Percentiles rank a stretch among this genome's conserved stretches.
Evolutionary conservation across 1,140 invertebrate species (phyloP).

Genomic region (Sycophaga agraensis): DNA sequence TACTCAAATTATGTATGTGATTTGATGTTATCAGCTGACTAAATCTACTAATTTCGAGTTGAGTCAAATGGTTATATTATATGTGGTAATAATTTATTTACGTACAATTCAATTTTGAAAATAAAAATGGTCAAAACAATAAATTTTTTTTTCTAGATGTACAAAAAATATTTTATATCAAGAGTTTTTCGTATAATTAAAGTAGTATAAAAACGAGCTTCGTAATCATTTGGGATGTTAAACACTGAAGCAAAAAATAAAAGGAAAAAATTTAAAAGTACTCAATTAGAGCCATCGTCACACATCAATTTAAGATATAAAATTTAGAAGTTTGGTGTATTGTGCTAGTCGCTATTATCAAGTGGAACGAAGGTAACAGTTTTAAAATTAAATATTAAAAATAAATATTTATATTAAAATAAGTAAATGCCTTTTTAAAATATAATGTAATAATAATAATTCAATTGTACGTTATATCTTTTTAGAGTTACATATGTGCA

Average conservation of each 20-base stretch:
- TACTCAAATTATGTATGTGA: conserved; percentile 6
- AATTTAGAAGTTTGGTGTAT: conserved; percentile 8
- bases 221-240: conserved; percentile 13
- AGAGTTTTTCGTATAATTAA: conserved; percentile 14
- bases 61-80: conserved; percentile 19
- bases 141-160: conserved; percentile 15
- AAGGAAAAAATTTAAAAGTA: conserved; percentile 3
- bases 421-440: not conserved
- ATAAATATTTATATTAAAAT: not conserved
- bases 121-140: not conserved
- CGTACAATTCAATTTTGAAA: not conserved
- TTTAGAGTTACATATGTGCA: conserved; percentile 44
- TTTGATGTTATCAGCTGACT: conserved; percentile 4
- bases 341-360: conserved; percentile 22
- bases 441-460: not conserved
- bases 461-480: not conserved
- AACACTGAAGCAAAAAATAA: not conserved
- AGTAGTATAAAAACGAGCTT: conserved; percentile 1
- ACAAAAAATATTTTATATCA: conserved; percentile 27
- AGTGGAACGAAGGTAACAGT: conserved; percentile 17
- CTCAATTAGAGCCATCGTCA: not conserved
- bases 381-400: not conserved
- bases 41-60: conserved; percentile 14
- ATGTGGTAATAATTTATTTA: conserved; percentile 11
- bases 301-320: conserved; percentile 6